These are phyloP conservation scores for Caerostris extrusa DNA, from an alignment of 1,140 invertebrate species.

Conservation along the genomic window DNA sequence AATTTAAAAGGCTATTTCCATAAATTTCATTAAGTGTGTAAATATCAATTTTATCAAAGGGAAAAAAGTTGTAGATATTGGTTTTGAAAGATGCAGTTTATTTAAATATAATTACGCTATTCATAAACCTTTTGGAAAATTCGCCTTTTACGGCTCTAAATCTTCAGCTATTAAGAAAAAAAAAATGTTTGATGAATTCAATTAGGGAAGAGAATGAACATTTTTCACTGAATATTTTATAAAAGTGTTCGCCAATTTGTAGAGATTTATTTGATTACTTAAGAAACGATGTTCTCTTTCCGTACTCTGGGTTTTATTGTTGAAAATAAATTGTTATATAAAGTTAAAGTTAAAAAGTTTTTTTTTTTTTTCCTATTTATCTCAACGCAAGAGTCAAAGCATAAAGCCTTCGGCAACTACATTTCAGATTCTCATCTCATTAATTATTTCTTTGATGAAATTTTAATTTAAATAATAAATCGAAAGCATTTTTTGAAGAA, in stretches of 20 bases:
- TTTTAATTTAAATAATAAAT: too few species aligned
- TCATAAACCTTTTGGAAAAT: neutral
- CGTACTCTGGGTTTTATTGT: neutral
- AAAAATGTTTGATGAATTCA: neutral
- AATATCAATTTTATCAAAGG: neutral
- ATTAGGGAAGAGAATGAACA: neutral
- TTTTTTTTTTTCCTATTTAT: too few species aligned
- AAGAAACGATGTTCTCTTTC: neutral
- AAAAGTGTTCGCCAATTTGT: neutral
- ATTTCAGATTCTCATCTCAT: too few species aligned
- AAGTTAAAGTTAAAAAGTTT: too few species aligned
- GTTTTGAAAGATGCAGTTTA: neutral
- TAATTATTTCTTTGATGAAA: too few species aligned
- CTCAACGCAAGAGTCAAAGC: too few species aligned
- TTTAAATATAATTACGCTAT: constrained; percentile 6
- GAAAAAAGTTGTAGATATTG: neutral
- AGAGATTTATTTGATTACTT: neutral
- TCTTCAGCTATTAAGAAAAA: neutral
- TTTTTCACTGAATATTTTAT: neutral
- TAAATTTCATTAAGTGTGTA: constrained; percentile 2
- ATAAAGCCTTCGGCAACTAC: too few species aligned
- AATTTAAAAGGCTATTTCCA: constrained; percentile 1
- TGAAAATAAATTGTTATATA: neutral
- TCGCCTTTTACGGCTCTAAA: neutral
- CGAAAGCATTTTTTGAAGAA: too few species aligned